Conservation (phyloP, 2,113 vertebrate species). For the Tapirus terrestris region DNA sequence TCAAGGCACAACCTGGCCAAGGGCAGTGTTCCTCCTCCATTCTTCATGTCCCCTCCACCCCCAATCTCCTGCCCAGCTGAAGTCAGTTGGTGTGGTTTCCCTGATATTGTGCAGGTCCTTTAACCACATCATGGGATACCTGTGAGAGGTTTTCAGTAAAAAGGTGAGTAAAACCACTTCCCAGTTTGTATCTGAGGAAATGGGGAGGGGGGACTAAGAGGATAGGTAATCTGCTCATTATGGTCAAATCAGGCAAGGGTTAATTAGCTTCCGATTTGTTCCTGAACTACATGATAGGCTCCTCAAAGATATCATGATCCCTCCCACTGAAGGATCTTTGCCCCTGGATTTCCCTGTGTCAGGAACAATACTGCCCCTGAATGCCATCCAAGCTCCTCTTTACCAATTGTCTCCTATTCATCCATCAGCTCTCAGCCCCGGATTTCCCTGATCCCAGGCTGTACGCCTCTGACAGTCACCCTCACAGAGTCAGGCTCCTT, state of each 20-base stretch:
- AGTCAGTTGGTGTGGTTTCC: not conserved
- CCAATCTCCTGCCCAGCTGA: not conserved
- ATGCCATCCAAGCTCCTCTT: too few species aligned
- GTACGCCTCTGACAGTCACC: fast-evolving
- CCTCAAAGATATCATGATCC: not conserved
- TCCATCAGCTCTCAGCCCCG: not conserved
- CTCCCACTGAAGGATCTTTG: not conserved
- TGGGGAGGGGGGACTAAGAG: not conserved
- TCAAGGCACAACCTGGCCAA: not conserved
- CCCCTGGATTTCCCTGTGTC: not conserved
- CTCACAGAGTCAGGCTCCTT: not conserved
- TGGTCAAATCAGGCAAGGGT: not conserved
- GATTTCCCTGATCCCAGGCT: not conserved
- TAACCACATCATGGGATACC: not conserved
- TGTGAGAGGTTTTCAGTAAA: not conserved
- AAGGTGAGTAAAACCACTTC: not conserved
- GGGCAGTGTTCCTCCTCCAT: not conserved
- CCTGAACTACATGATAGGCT: not conserved
- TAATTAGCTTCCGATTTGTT: not conserved
- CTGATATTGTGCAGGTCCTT: not conserved
- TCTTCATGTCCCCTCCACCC: not conserved
- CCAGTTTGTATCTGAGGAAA: not conserved
- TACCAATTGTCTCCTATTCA: not conserved
- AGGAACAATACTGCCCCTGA: not conserved
- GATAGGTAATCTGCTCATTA: too few species aligned